These are phyloP conservation scores for Microctonus hyperodae DNA, from an alignment of 2,888 invertebrate genomes.

Conservation along the genomic window DNA sequence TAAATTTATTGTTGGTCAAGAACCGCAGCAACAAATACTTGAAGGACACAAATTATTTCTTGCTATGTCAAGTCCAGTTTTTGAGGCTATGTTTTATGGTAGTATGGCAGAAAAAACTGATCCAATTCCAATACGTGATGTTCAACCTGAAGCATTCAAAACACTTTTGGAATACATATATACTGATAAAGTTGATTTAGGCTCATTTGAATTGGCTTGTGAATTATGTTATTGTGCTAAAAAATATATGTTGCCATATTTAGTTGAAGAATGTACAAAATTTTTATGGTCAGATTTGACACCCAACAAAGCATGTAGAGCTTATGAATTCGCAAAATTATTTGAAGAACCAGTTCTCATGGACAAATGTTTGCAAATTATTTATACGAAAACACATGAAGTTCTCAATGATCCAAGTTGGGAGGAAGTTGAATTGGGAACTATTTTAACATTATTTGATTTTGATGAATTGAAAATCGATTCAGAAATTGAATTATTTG, in stretches of 20 bases:
- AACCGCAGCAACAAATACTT: constrained; percentile 77
- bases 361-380: constrained; percentile 84
- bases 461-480: constrained; percentile 76
- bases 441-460: constrained; percentile 78
- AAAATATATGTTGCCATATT: constrained; percentile 85
- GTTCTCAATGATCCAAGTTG: constrained; percentile 79
- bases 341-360: constrained; percentile 84
- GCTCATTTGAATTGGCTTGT: constrained; percentile 85
- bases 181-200: constrained; percentile 75
- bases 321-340: constrained; percentile 85
- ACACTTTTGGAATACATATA: constrained; percentile 85
- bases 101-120: constrained; percentile 81
- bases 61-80: constrained; percentile 88
- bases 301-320: constrained; percentile 82
- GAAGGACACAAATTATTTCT: constrained; percentile 81
- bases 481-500: constrained; percentile 80
- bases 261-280: constrained; percentile 83
- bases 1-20: constrained; percentile 80
- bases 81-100: constrained; percentile 88
- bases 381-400: constrained; percentile 78
- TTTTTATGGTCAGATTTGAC: constrained; percentile 84
- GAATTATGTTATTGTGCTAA: constrained; percentile 88
- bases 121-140: constrained; percentile 82
- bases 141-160: constrained; percentile 86
- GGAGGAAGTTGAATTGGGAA: constrained; percentile 78